Base-by-base conservation (phyloP, 2,113 vertebrate species). In the Progne subis region DNA sequence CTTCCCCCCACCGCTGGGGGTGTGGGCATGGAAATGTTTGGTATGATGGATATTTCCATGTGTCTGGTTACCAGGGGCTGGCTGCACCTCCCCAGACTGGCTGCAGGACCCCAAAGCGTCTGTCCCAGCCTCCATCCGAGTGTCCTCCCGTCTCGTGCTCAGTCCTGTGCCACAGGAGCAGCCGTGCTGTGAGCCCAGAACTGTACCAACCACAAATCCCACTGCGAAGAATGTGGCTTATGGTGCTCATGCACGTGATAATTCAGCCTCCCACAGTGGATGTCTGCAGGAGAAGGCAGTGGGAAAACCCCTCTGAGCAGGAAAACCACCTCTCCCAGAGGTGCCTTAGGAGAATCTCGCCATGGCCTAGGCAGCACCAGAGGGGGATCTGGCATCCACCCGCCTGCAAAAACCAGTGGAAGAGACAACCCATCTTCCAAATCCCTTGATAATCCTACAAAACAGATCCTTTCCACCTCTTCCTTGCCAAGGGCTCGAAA, bases 161-260 rank as follows among this genome's bases (percentile, higher is more conserved):
- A 46, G 49, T 4, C 26, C 39, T 43, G 8, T 5, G 2, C 12
- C 19, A 28, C 1, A 1, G 82, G 39, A 95, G 44, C 70, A 44
- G 43, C 18, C 0, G 0, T 1, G 18, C 55, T 43, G 29, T 0
- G 1, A 70, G 46, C 19, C 0, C 5, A 29, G 60, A 0, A 0
- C 59, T 17, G 17, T 2, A 2, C 41, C 25, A 57, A 6, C 63
- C 57, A 50, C 64, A 79, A 72, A 56, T 55, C 67, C n/a, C 5
- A 0, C 16, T 28, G 72, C 53, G 82, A 82, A 37, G 52, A 39
- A 5, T 1, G 23, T 24, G 78, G 65, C 44, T 69, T 76, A 67
- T 39, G 70, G 53, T 39, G 11, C 50, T 92, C 72, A 65, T 60
- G 64, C 44, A 84, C n/a, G 8, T 4, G 13, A 16, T 14, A 43